Base-by-base conservation (phyloP, 1,140 invertebrate genomes). In the Cherax destructor region DNA sequence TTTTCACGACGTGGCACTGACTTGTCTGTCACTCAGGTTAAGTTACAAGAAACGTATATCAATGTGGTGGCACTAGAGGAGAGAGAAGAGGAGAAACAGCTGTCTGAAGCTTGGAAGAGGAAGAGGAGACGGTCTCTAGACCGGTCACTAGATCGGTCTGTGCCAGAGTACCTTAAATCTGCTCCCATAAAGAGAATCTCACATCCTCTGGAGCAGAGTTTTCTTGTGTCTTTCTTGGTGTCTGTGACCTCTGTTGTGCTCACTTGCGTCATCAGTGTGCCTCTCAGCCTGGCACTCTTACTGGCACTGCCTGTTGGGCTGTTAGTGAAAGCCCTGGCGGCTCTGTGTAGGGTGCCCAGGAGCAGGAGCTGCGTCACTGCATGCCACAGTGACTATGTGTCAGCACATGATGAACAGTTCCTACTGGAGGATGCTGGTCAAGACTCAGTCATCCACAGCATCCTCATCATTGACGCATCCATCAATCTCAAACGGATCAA, bases 381-480 rank as follows among this genome's bases (percentile, higher is more conserved):
- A 11, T 91, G 86, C 24, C 93, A 94, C 13, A 88, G 93, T 7
- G 93, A 93, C 47, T 94, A 93, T 77, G 86, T 94, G 92, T 88
- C 94, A 93, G 81, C 86, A 89, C 72, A 94, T 50, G 95, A 95
- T 81, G 94, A 94, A 4, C 93, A 95, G 50, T 96, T 95, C 95
- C 93, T 96, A 41, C 94, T 94, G n/a, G 93, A 94, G n/a, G 92
- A 94, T 13, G 93, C 93, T 69, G 93, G 94, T 74, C 94, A 93
- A 30, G 94, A 94, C 61, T 94, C 94, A n/a, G 94, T 96, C 10
- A 94, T 95, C 10, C 95, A 96, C 92, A 94, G 94, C 56, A 93
- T 96, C 10, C 94, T 96, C 6, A 93, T 95, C 47, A 93, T 96
- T 56, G 95, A 96, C 81, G 94, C 94, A 7, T 94, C 94, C 16